These are phyloP conservation scores for Saccostrea echinata DNA, from an alignment of 1,140 invertebrate genomes.

Conservation along the genomic window DNA sequence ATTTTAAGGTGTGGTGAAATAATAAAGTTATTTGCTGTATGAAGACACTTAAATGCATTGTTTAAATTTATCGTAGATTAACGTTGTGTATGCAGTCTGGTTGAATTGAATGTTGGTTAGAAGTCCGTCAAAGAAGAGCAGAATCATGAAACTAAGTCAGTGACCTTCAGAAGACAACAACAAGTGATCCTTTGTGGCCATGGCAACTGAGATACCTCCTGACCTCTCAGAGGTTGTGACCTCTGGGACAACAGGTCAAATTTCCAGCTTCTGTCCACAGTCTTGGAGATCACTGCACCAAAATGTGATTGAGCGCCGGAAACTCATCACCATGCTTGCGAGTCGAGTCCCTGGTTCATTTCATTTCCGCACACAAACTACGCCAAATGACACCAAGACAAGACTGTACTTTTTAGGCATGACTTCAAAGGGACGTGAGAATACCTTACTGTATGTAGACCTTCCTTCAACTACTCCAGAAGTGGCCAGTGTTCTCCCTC, in stretches of 20 bases:
- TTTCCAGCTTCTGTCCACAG: conserved; percentile 65
- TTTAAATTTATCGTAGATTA: too few species aligned
- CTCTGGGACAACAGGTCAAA: conserved; percentile 31
- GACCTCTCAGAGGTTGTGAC: conserved; percentile 41
- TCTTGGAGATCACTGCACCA: conserved; percentile 89
- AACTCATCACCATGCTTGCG: conserved; percentile 70
- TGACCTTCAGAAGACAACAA: background rate
- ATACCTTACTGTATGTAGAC: conserved; percentile 92
- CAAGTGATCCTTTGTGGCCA: background rate
- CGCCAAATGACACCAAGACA: conserved; percentile 81
- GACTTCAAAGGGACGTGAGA: conserved; percentile 91
- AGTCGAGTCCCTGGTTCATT: conserved; percentile 79
- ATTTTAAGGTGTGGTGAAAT: too few species aligned
- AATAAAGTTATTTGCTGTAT: too few species aligned
- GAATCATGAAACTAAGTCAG: background rate
- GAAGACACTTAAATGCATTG: too few species aligned
- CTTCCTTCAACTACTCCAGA: conserved; percentile 80
- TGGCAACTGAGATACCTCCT: conserved; percentile 45
- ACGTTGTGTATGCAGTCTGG: too few species aligned
- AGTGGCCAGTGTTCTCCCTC: conserved; percentile 81
- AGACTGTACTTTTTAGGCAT: conserved; percentile 94
- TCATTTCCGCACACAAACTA: conserved; percentile 83
- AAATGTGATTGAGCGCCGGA: conserved; percentile 89
- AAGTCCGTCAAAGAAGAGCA: background rate
- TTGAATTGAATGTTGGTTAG: background rate